phyloP scores from a whole-genome alignment of 1,140 invertebrate species.

The Ephestia elutella region DNA sequence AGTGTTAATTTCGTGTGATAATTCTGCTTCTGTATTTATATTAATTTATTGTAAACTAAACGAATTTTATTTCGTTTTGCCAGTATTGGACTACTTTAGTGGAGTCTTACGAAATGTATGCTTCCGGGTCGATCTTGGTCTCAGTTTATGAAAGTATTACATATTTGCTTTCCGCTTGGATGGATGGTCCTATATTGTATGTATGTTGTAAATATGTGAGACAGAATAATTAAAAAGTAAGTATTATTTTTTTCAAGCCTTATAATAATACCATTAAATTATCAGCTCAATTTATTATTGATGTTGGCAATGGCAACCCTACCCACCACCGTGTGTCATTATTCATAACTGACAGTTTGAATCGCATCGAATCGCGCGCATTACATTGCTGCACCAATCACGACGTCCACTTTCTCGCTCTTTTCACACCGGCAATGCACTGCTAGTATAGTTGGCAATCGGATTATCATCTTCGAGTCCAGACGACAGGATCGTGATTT shows the following conservation, averaged over 20 bases:
- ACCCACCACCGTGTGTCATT: not conserved
- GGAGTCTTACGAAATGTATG: too few relatives aligned
- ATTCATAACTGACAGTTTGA: not conserved
- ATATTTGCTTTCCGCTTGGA: too few relatives aligned
- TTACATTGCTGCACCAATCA: not conserved
- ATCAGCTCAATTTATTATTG: not conserved
- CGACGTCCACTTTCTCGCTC: not conserved
- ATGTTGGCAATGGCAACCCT: not conserved
- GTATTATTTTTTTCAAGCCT: too few relatives aligned
- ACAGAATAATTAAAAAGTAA: too few relatives aligned
- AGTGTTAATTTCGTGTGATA: not conserved
- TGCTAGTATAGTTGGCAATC: constrained; percentile 1
- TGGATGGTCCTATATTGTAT: too few relatives aligned
- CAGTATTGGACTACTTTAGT: too few relatives aligned
- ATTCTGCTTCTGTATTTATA: not conserved
- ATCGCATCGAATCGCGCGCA: not conserved
- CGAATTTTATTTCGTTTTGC: too few relatives aligned
- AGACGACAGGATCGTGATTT: constrained; percentile 4
- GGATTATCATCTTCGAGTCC: not conserved
- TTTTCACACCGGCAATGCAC: not conserved
- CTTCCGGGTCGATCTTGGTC: too few relatives aligned
- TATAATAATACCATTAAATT: too few relatives aligned
- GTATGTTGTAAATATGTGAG: too few relatives aligned
- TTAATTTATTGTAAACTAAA: too few relatives aligned
- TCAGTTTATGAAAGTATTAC: too few relatives aligned